phyloP scores from a whole-genome alignment of 2,888 invertebrate species.

The Melieria picta region DNA sequence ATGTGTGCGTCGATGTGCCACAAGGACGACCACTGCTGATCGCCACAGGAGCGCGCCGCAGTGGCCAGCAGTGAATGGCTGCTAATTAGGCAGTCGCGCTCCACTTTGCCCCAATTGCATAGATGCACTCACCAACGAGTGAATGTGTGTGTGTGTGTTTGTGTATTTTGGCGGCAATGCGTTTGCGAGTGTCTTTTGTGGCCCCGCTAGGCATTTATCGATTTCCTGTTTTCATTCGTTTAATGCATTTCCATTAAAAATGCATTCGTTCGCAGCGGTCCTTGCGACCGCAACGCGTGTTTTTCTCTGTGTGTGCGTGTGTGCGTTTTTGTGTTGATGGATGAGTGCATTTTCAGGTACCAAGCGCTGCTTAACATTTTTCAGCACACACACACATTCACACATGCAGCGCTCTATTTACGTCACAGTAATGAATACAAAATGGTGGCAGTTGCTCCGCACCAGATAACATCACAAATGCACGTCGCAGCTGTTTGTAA shows the following conservation, averaged over 20 bases:
- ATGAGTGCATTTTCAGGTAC: neutral
- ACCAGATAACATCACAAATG: no score
- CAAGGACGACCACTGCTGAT: no score
- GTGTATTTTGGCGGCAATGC: neutral
- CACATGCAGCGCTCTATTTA: neutral
- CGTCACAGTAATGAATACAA: no score
- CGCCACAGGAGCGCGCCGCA: no score
- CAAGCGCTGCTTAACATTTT: neutral
- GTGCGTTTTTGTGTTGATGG: neutral
- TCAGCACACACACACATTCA: neutral
- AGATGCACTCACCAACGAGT: no score
- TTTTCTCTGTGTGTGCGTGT: neutral
- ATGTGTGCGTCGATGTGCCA: no score
- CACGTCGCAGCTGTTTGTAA: no score
- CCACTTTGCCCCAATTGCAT: no score
- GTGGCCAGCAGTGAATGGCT: no score
- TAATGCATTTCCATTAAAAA: neutral
- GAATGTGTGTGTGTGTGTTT: no score
- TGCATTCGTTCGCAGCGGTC: neutral
- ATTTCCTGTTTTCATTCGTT: conserved; percentile 6
- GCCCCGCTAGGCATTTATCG: neutral
- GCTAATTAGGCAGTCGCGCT: no score
- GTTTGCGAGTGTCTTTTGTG: neutral
- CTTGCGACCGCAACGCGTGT: neutral
- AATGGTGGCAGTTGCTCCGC: no score